Conservation (phyloP, 2,113 vertebrate species). For the Haliaeetus leucogaster region DNA sequence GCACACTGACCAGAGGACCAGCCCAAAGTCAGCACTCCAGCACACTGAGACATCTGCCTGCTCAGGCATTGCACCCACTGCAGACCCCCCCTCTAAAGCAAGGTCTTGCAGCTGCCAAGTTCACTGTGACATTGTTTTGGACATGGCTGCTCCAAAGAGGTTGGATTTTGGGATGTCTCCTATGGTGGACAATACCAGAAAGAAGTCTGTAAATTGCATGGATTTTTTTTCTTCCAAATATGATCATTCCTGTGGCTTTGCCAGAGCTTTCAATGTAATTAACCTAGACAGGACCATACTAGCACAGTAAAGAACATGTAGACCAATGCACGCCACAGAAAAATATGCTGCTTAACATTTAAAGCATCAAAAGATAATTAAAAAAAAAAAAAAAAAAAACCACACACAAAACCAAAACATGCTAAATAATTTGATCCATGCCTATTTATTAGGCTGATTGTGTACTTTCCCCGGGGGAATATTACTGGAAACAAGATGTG, state of each 20-base stretch:
- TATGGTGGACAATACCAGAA: background rate
- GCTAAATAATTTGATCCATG: background rate
- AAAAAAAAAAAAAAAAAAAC: background rate
- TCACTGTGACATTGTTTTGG: background rate
- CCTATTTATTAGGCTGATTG: background rate
- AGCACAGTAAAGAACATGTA: background rate
- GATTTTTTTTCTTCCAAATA: background rate
- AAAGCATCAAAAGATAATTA: background rate
- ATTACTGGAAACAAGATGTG: background rate
- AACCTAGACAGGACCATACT: background rate
- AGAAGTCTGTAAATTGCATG: background rate
- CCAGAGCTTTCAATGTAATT: background rate
- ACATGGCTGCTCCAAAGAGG: background rate
- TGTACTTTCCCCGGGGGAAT: background rate
- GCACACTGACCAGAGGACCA: background rate
- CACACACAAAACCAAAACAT: background rate
- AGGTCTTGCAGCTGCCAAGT: background rate
- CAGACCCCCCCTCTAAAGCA: background rate
- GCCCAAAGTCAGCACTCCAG: background rate
- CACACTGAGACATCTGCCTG: fast-evolving
- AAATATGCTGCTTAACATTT: background rate
- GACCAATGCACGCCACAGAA: background rate
- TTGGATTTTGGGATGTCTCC: background rate
- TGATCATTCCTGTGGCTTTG: background rate
- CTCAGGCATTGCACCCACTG: fast-evolving